These are phyloP conservation scores for Leptothorax acervorum DNA, from an alignment of 2,888 invertebrate species.

Conservation along the genomic window DNA sequence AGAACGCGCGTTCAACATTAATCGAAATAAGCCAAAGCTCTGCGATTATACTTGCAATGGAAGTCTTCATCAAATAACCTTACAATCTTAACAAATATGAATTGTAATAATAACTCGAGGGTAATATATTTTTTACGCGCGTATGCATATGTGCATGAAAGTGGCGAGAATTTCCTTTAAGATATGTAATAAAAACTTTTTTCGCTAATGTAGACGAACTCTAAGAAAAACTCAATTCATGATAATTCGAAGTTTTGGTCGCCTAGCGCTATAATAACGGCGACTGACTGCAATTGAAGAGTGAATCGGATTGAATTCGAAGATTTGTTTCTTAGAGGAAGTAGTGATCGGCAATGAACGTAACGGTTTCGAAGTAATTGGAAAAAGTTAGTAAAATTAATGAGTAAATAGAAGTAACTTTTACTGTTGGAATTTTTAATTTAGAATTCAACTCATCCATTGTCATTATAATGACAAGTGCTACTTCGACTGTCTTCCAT, in stretches of 20 bases:
- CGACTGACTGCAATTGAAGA: no score
- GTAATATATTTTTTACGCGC: background rate
- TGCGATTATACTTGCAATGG: constrained; percentile 7
- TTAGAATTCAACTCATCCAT: background rate
- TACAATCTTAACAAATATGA: constrained; percentile 33
- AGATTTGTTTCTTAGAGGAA: no score
- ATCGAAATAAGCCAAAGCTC: constrained; percentile 10
- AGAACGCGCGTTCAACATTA: background rate
- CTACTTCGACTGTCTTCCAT: background rate
- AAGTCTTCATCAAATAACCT: background rate
- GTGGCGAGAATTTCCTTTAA: constrained; percentile 56
- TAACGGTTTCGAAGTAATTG: background rate
- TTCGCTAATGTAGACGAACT: constrained; percentile 52
- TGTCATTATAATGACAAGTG: background rate
- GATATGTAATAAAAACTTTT: constrained; percentile 43
- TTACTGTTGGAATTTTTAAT: constrained; percentile 13
- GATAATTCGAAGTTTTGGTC: background rate
- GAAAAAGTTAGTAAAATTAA: constrained; percentile 6
- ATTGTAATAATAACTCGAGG: background rate
- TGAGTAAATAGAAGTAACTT: background rate
- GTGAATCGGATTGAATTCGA: no score
- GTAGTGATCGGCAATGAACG: background rate
- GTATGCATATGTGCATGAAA: background rate
- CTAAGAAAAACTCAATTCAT: background rate
- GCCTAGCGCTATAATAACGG: background rate